These are phyloP conservation scores for Onychostoma macrolepis DNA, from an alignment of 2,113 vertebrate genomes.

Conservation along the genomic window DNA sequence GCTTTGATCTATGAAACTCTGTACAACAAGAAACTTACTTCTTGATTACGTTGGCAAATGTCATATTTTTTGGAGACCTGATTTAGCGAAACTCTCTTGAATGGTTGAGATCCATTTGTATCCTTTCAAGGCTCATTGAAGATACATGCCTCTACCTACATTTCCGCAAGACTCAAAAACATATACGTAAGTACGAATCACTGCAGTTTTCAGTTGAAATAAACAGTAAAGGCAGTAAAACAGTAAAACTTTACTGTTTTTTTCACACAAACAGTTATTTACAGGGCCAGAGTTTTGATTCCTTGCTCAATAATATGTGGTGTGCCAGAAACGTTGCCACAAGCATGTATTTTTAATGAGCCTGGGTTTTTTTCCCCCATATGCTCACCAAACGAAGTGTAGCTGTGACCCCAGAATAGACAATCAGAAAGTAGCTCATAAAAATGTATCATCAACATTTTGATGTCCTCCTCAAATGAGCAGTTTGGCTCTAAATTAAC, in stretches of 20 bases:
- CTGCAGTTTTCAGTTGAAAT: too few species aligned
- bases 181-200: too few species aligned
- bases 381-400: background rate
- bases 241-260: too few species aligned
- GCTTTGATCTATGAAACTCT: conserved; percentile 51
- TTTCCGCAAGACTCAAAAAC: background rate
- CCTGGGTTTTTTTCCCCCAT: background rate
- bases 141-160: background rate
- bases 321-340: too few species aligned
- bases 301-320: too few species aligned
- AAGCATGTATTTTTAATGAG: background rate
- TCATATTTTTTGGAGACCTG: background rate
- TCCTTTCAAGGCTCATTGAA: background rate
- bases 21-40: conserved; percentile 50
- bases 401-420: conserved; percentile 2
- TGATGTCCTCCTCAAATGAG: conserved; percentile 40
- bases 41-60: conserved; percentile 53
- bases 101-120: background rate
- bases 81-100: background rate
- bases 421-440: conserved; percentile 2
- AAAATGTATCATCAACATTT: conserved; percentile 22
- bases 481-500: conserved; percentile 39
- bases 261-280: too few species aligned
- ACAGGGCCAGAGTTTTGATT: too few species aligned
- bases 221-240: too few species aligned